Conservation (phyloP, 2,797 vertebrate species). For the Leucoraja ocellata region DNA sequence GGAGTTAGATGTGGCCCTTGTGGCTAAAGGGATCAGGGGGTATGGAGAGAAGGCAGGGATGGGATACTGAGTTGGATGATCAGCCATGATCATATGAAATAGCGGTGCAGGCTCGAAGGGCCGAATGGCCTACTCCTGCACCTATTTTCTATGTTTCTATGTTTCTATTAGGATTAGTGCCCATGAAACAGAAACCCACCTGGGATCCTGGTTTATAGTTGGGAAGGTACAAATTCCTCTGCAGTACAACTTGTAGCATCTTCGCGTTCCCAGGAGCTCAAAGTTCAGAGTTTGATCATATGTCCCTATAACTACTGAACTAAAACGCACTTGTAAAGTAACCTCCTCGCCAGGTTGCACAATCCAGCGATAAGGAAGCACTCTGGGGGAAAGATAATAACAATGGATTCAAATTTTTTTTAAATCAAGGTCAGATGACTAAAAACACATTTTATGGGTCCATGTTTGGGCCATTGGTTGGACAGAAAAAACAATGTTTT, state of each 20-base stretch:
- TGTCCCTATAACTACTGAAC: constrained; percentile 54
- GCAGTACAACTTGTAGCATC: constrained; percentile 68
- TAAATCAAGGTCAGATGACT: background rate
- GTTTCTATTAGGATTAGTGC: background rate
- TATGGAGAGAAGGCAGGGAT: no score
- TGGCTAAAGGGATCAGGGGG: no score
- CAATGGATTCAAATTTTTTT: background rate
- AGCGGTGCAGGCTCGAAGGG: no score
- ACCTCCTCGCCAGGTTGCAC: constrained; percentile 65
- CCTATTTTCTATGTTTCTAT: no score
- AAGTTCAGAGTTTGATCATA: constrained; percentile 75
- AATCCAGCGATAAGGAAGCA: constrained; percentile 71
- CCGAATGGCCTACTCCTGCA: no score
- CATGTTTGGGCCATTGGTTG: background rate
- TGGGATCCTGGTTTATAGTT: constrained; percentile 66
- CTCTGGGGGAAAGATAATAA: constrained; percentile 52
- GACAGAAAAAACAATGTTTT: background rate
- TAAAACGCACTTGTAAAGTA: constrained; percentile 66
- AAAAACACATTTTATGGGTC: background rate
- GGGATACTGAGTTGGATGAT: no score
- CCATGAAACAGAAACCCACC: constrained; percentile 57
- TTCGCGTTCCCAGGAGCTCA: constrained; percentile 69
- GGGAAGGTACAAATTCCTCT: constrained; percentile 69
- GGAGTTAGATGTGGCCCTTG: no score
- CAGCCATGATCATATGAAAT: no score